phyloP scores from a whole-genome alignment of 2,797 vertebrate species.

The Scomberomorus guttatus region DNA sequence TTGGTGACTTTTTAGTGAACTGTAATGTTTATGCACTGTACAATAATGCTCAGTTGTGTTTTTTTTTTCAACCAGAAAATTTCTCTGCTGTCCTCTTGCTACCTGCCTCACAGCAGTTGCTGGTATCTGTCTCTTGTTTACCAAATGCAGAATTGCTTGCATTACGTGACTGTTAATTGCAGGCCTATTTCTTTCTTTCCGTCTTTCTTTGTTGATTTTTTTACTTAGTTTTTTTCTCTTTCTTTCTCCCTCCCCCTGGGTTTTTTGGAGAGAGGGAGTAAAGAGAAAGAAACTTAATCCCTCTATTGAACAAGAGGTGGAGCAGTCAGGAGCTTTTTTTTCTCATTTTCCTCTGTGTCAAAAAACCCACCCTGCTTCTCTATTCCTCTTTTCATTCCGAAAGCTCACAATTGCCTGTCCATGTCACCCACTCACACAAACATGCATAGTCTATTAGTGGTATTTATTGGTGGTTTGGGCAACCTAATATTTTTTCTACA shows the following conservation, averaged over 20 bases:
- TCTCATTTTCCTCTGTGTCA: constrained; percentile 54
- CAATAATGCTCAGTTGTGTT: not conserved
- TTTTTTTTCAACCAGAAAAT: constrained; percentile 5
- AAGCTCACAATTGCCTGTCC: constrained; percentile 36
- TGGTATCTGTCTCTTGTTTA: constrained; percentile 5
- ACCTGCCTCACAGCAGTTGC: constrained; percentile 8
- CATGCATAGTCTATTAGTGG: not conserved
- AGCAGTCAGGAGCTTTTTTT: constrained; percentile 65
- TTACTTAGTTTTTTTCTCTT: constrained; percentile 38
- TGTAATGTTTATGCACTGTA: not conserved
- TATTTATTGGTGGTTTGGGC: not conserved
- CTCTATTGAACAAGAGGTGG: constrained; percentile 76
- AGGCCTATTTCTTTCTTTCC: constrained; percentile 25
- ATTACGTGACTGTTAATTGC: constrained; percentile 53
- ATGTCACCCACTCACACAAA: not conserved
- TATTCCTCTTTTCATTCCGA: constrained; percentile 16
- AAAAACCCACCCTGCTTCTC: constrained; percentile 61
- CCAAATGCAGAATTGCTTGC: constrained; percentile 35
- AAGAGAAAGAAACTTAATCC: constrained; percentile 81
- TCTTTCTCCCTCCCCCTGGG: constrained; percentile 51
- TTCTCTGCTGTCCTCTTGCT: not conserved
- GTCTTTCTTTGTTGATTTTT: constrained; percentile 42
- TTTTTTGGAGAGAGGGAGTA: constrained; percentile 58
- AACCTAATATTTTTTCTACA: not conserved
- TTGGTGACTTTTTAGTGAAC: too few relatives aligned